These are phyloP conservation scores for Limnephilus lunatus DNA, from an alignment of 2,888 invertebrate species.

Conservation along the genomic window DNA sequence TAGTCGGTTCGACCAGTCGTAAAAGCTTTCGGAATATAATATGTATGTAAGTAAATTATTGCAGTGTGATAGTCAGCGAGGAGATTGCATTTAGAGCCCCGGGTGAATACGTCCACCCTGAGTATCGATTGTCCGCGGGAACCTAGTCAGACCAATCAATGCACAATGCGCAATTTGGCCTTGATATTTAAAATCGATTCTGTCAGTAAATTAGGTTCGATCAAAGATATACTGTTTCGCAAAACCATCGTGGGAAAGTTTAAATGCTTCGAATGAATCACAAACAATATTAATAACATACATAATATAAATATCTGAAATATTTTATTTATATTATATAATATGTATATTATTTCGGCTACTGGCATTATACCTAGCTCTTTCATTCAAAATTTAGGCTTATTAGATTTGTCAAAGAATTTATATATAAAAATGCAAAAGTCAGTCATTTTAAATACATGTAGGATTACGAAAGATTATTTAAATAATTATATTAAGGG, in stretches of 20 bases:
- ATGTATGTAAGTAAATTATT: background rate
- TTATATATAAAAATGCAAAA: too few relatives aligned
- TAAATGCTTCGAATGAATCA: background rate
- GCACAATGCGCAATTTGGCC: background rate
- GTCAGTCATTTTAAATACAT: too few relatives aligned
- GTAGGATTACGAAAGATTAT: too few relatives aligned
- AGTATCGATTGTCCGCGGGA: background rate
- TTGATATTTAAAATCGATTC: background rate
- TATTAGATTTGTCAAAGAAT: too few relatives aligned
- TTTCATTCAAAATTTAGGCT: too few relatives aligned
- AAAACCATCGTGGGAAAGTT: too few relatives aligned
- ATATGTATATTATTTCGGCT: too few relatives aligned
- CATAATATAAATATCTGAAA: background rate
- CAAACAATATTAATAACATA: background rate
- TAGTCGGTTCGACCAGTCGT: background rate
- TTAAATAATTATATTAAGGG: too few relatives aligned
- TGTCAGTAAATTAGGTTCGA: background rate
- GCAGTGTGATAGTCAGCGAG: background rate
- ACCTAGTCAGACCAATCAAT: background rate
- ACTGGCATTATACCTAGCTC: too few relatives aligned
- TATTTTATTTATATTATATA: too few relatives aligned
- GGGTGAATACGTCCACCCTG: background rate
- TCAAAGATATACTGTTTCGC: background rate
- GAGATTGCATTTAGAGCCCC: background rate
- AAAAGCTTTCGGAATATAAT: background rate